Percentiles rank a stretch among this genome's conserved stretches.
phyloP scores from a whole-genome alignment of 2,888 invertebrate species.

The Cheilosia soror region DNA sequence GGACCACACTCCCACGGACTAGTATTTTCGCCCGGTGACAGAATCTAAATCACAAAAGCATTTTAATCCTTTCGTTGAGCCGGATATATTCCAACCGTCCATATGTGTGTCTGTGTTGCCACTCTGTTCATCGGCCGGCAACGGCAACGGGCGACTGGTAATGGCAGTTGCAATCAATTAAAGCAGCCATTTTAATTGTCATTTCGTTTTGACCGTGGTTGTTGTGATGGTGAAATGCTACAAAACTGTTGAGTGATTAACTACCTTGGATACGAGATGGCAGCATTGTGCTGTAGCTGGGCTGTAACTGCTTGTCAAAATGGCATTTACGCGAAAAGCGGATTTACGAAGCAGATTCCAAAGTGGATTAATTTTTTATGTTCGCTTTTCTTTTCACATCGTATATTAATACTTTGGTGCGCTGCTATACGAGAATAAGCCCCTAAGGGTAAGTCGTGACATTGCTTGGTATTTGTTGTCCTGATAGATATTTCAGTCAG shows the following conservation, averaged over 20 bases:
- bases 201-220: constrained; percentile 51
- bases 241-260: constrained; percentile 67
- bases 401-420: neutral
- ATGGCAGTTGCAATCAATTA: constrained; percentile 73
- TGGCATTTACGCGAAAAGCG: constrained; percentile 54
- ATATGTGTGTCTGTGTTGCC: neutral
- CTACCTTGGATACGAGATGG: constrained; percentile 58
- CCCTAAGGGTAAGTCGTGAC: no score
- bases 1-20: neutral
- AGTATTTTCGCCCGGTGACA: constrained; percentile 14
- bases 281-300: constrained; percentile 23
- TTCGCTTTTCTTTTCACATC: neutral
- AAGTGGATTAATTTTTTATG: constrained; percentile 59
- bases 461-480: neutral
- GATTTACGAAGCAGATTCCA: constrained; percentile 54
- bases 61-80: constrained; percentile 68
- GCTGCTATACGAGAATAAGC: no score
- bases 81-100: neutral
- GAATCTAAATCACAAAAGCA: constrained; percentile 60
- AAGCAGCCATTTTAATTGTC: constrained; percentile 75
- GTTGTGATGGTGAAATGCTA: constrained; percentile 30
- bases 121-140: constrained; percentile 2
- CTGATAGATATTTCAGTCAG: constrained; percentile 9
- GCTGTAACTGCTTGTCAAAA: constrained; percentile 59
- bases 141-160: constrained; percentile 4